Evolutionary conservation across 2,113 vertebrate species (phyloP), one percentile per base, ranked within the genome.

Genomic region (Nettapus auritus): DNA sequence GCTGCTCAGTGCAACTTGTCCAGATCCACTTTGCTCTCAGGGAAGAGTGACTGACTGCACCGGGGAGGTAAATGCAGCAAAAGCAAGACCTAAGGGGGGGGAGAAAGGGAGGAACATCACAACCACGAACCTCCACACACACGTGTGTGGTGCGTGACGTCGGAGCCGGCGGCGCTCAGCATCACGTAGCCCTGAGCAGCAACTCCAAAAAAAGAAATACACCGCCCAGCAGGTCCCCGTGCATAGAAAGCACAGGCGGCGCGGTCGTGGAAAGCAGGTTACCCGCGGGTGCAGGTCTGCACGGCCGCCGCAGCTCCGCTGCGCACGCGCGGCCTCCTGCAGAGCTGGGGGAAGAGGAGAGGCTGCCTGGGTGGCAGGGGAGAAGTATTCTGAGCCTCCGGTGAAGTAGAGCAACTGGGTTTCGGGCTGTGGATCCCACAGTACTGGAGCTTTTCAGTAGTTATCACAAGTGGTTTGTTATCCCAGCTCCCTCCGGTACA

Each of bases 91-190:
- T 4, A 16, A 36, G 31, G 21, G 33, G 38, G 17, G 46, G 0
- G 3, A 79, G 67, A 36, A 38, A 46, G 28, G 63, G 70, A 29
- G 56, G 50, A 88, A 50, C 40, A 28, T 31, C 59, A 25, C 26
- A 52, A 6, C 56, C 36, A 9, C 21, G 1, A 71, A 73, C 48
- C 59, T 91, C 6, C 12, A 3, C 21, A 33, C 63, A 12, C 63
- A 12, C 56, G 3, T 12, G 7, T 0, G 25, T 8, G 60, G 3
- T 15, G 6, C 0, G 25, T 8, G 60, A 70, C 1, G 2, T 14
- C 4, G 1, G 46, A 77, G 57, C 42, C 6, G 0, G 46, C 78
- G 16, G 66, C 2, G 0, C 85, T 67, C 52, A 9, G 86, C 85
- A 57, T 36, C 70, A 29, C 5, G 0, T 10, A 62, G 50, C 82